Evolutionary conservation across 1,140 invertebrate species (phyloP).

Genomic region (Atta texana): DNA sequence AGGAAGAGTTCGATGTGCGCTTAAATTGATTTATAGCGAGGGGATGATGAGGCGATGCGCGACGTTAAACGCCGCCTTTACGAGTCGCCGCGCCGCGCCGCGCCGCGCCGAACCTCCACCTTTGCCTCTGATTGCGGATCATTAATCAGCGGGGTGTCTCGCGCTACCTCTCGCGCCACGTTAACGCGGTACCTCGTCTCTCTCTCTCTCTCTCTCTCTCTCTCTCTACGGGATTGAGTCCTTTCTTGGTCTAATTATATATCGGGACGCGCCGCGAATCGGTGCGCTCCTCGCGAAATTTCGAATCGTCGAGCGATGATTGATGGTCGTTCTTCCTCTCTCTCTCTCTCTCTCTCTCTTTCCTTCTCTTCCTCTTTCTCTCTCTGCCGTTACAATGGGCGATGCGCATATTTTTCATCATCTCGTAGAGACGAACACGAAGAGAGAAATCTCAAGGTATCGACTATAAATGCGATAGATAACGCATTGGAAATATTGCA

Average conservation of each 20-base stretch:
- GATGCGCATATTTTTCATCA: slow-evolving; percentile 46
- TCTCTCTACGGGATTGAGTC: slow-evolving; percentile 51
- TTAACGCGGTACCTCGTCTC: slow-evolving; percentile 44
- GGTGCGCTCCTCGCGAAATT: slow-evolving; percentile 29
- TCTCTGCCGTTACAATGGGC: neutral
- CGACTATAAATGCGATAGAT: neutral
- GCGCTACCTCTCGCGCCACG: slow-evolving; percentile 67
- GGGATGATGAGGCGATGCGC: slow-evolving; percentile 80
- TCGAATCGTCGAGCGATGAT: slow-evolving; percentile 58
- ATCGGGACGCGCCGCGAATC: slow-evolving; percentile 17
- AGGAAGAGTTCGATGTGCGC: slow-evolving; percentile 50
- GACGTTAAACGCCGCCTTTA: slow-evolving; percentile 80
- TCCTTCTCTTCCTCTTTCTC: neutral
- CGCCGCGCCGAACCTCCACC: slow-evolving; percentile 69
- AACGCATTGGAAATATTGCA: neutral
- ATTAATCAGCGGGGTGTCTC: slow-evolving; percentile 78
- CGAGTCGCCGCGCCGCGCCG: slow-evolving; percentile 61
- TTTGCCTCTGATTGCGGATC: slow-evolving; percentile 78
- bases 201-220: neutral
- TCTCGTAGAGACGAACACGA: slow-evolving; percentile 32
- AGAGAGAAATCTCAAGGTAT: neutral
- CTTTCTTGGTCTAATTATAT: slow-evolving; percentile 71
- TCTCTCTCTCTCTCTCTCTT: no score
- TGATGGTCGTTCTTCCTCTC: slow-evolving; percentile 16
- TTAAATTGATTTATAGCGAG: slow-evolving; percentile 80